Evolutionary conservation across 2,888 invertebrate genomes (phyloP), one percentile per base, ranked within the genome.

Genomic region (Cheilosia grossa): DNA sequence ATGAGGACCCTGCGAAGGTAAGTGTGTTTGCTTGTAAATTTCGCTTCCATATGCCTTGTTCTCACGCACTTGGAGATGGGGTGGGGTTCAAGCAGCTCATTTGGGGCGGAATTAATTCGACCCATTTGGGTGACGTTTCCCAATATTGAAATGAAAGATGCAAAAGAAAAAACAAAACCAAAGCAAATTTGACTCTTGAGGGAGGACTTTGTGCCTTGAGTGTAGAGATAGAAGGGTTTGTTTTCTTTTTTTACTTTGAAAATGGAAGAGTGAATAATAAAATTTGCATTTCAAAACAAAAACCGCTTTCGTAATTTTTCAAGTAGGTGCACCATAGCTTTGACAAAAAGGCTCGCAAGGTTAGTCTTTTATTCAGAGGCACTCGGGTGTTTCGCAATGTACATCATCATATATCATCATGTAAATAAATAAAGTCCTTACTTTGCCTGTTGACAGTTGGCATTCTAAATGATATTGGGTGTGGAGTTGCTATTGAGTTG

Each of bases 61-160:
- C 75, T 59, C 75, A 75, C 59, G 67, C 75, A 49, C 30, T 51
- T 58, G 51, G 59, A 4, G 44, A 2, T 9, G 30, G 2, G 30
- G 30, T 30, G 30, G 17, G 19, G 2, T 37, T 19, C 1, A 51
- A 7, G 17, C 2, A 42, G 42, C 15, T 42, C 19, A 56, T 58
- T 74, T 66, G 66, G 66, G 75, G 59, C 30, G 66, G 66, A 75
- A 75, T 75, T 75, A 75, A 75, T 75, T 66, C 42, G 17, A 33
- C 51, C 51, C 75, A 44, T 33, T 58, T 33, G 54, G 75, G 17
- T 51, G 75, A 67, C 58, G 42, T 67, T 51, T 51, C 49, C 19
- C 66, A 40, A 58, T 66, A 74, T 74, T 56, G 56, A 61, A 63
- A 64, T 64, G 64, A 59, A 75, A 67, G 49, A 75, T 59, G 42